These are phyloP conservation scores for Echeneis naucrates DNA, from an alignment of 2,797 vertebrate species.

Conservation along the genomic window DNA sequence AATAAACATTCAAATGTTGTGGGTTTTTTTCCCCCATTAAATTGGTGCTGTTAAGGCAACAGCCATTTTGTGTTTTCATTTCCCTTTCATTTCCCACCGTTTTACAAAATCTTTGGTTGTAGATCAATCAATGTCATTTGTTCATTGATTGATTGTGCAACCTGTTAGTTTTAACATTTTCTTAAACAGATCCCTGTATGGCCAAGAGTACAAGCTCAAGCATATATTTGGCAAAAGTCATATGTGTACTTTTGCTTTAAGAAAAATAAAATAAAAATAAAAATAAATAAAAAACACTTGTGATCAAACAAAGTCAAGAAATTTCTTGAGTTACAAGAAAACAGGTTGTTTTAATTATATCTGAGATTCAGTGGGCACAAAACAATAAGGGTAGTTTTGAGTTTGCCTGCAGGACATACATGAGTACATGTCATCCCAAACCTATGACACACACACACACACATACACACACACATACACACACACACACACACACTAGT, in stretches of 20 bases:
- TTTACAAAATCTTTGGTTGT: neutral
- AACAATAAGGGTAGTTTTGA: neutral
- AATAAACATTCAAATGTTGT: neutral
- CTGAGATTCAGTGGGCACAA: neutral
- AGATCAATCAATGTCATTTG: neutral
- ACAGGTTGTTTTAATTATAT: neutral
- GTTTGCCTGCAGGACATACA: too few relatives aligned
- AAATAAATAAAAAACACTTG: too few relatives aligned
- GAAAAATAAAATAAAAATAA: too few relatives aligned
- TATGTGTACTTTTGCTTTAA: neutral
- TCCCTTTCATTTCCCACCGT: neutral
- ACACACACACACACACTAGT: slow-evolving; percentile 46
- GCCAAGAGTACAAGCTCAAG: neutral
- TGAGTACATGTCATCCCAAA: neutral
- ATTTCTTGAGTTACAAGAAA: neutral
- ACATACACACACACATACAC: neutral
- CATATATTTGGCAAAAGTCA: neutral
- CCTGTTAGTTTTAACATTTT: neutral
- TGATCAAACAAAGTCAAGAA: neutral
- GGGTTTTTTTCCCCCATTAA: neutral
- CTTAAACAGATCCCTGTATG: neutral
- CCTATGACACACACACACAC: slow-evolving; percentile 12
- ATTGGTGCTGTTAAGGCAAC: neutral
- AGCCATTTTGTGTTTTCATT: neutral
- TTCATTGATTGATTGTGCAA: neutral